Evolutionary conservation across 1,140 invertebrate genomes (phyloP).

Genomic region (Ridgeia piscesae): DNA sequence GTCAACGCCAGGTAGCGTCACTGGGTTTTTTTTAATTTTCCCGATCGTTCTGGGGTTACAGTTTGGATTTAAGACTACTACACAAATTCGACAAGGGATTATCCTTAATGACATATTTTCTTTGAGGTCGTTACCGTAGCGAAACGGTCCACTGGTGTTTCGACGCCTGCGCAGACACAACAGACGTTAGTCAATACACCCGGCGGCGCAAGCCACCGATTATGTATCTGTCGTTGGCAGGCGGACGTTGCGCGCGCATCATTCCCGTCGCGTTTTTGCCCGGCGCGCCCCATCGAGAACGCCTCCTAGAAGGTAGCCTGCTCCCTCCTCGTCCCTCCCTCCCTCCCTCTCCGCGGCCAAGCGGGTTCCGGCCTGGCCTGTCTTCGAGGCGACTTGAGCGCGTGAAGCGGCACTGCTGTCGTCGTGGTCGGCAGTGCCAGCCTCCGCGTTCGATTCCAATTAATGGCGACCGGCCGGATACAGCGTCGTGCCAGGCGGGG

Average conservation of each 20-base stretch:
- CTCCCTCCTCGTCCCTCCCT: no score
- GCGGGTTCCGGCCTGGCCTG: not conserved
- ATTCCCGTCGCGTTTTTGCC: not conserved
- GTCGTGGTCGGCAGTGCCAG: not conserved
- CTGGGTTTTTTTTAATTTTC: no score
- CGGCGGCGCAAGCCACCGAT: not conserved
- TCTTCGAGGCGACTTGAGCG: not conserved
- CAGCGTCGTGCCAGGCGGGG: not conserved
- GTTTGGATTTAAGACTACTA: no score
- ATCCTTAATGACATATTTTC: no score
- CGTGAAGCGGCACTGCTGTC: not conserved
- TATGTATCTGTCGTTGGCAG: not conserved
- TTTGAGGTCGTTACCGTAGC: no score
- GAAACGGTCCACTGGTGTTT: not conserved
- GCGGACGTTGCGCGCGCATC: not conserved
- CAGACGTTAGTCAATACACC: not conserved
- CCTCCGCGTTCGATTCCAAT: conserved; percentile 3
- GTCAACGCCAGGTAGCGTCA: no score
- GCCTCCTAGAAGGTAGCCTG: not conserved
- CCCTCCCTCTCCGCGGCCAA: no score
- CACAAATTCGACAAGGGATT: no score
- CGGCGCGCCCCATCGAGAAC: not conserved
- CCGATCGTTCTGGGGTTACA: no score
- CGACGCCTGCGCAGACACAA: not conserved
- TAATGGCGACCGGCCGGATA: not conserved